Base-by-base conservation (phyloP, 2,888 invertebrate species). In the Rhagonycha lutea region DNA sequence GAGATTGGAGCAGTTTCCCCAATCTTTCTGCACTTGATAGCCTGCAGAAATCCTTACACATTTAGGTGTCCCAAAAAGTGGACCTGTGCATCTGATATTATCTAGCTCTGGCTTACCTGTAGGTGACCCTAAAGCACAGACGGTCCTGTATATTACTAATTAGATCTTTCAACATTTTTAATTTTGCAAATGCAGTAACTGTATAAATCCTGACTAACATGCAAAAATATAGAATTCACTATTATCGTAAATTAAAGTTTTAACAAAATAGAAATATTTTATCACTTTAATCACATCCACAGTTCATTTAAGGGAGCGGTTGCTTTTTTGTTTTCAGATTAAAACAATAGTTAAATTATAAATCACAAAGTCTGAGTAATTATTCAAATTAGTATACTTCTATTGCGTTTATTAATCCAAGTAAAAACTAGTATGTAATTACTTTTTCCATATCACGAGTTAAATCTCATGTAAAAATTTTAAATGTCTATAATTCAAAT, bases 351-450 rank as follows among this genome's bases (percentile, higher is more conserved):
- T 23, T 29, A 14, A 47, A 68, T 68, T 47, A 61, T 61, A 72
- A 72, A 72, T 72, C 28, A 65, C 18, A 3, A 65, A 32, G 32
- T 71, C 60, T 47, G 68, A 32, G 61, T 71, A 78, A 77, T 80
- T 80, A 79, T 79, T 78, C 74, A 78, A 78, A 78, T 78, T 74
- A 77, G 61, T 70, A 70, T 74, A 75, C 70, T 77, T 79, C 71
- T 28, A 71, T 71, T 32, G 61, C 65, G 67, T 69, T 75, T 67
- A 32, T 32, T 32, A 32, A 32, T 32, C 32, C 12, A 47, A 47
- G 7, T 47, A 47, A 47, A 47, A 47, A 47, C 47, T n/a, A n/a
- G 7, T 47, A 47, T 47, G 47, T 3, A 47, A 47, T 47, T 47
- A 47, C 47, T 47, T 47, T 2, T 7, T 47, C 7, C 47, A 47